phyloP scores from a whole-genome alignment of 2,888 invertebrate species.

The Penaeus monodon region DNA sequence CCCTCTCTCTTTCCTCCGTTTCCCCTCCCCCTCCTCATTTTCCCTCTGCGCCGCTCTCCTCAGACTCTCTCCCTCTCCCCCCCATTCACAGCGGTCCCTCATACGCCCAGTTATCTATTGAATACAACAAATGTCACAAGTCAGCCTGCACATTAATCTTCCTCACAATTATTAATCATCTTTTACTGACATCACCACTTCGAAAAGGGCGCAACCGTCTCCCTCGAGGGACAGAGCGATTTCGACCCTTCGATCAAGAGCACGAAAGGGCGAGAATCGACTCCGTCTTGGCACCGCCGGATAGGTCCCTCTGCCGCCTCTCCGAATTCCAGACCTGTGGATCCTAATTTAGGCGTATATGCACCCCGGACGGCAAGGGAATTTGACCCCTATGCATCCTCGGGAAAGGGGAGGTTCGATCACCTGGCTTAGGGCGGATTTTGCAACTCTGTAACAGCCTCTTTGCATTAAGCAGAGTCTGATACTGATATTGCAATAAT shows the following conservation, averaged over 20 bases:
- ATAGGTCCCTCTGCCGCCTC: neutral
- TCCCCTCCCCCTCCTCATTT: neutral
- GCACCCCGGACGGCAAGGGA: neutral
- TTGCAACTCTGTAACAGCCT: constrained; percentile 23
- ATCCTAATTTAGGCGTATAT: constrained; percentile 16
- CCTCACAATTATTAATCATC: constrained; percentile 54
- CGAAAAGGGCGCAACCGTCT: constrained; percentile 13
- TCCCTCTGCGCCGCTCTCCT: neutral
- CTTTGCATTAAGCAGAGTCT: constrained; percentile 56
- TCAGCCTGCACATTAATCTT: constrained; percentile 60
- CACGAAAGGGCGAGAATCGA: constrained; percentile 25
- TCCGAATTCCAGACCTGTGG: constrained; percentile 46
- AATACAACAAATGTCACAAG: constrained; percentile 62
- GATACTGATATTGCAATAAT: constrained; percentile 59
- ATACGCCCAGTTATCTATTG: constrained; percentile 61
- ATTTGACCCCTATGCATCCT: neutral
- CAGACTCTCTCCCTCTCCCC: neutral
- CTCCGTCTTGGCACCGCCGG: neutral
- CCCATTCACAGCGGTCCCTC: constrained; percentile 10
- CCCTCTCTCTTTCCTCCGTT: neutral
- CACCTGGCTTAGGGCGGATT: neutral
- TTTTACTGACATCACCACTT: constrained; percentile 51
- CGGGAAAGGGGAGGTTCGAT: neutral
- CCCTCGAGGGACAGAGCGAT: neutral
- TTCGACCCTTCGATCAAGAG: neutral